Evolutionary conservation across 2,797 vertebrate species (phyloP).

Genomic region (Urocyon cinereoargenteus): DNA sequence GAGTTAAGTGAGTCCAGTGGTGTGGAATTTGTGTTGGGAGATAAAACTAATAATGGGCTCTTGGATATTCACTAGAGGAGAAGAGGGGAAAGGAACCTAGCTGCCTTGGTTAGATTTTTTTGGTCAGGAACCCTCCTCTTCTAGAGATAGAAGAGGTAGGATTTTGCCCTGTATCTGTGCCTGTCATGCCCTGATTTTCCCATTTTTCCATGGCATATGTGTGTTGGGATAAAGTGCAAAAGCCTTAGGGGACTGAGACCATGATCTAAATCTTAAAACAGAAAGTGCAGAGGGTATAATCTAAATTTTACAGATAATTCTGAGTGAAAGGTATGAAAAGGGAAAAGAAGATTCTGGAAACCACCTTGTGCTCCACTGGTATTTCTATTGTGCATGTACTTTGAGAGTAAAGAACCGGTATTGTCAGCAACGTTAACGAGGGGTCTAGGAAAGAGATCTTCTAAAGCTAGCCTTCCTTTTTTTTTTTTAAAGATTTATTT

Average conservation of each 20-base stretch:
- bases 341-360: constrained; percentile 60
- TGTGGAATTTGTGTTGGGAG: constrained; percentile 35
- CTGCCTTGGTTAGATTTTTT: background rate
- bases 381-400: background rate
- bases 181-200: background rate
- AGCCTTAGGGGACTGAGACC: background rate
- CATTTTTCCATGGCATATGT: background rate
- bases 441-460: constrained; percentile 30
- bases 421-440: constrained; percentile 8
- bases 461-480: constrained; percentile 66
- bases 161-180: background rate
- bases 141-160: background rate
- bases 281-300: background rate
- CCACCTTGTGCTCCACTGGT: background rate
- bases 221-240: constrained; percentile 5
- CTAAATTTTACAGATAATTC: constrained; percentile 16
- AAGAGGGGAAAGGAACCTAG: background rate
- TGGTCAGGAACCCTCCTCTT: background rate
- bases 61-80: background rate
- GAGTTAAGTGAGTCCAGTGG: constrained; percentile 5
- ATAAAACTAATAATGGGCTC: background rate
- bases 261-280: constrained; percentile 37
- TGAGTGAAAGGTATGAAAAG: constrained; percentile 15
- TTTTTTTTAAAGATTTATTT: background rate
- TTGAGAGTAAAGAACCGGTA: constrained; percentile 44